These are phyloP conservation scores for Frankliniella intonsa DNA, from an alignment of 2,888 invertebrate species.

Conservation along the genomic window DNA sequence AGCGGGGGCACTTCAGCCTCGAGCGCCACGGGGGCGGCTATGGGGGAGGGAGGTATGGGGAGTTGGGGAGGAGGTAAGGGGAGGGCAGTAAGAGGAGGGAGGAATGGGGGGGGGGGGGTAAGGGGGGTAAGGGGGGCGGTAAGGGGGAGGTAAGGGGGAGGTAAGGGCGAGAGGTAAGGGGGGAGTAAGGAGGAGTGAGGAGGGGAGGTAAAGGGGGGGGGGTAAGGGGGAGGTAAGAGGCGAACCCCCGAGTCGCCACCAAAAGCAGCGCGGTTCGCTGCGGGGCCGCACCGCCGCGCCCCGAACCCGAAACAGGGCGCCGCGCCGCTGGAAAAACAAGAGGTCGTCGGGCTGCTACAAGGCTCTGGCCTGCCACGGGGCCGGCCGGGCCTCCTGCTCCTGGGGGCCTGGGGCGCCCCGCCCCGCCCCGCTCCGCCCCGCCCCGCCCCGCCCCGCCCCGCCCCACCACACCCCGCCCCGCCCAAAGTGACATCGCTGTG, in stretches of 20 bases:
- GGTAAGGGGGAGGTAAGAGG: no score
- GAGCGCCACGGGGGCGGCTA: conserved; percentile 49
- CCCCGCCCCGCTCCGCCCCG: no score
- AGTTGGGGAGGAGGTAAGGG: conserved; percentile 48
- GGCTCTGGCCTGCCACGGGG: no score
- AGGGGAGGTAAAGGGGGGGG: not conserved
- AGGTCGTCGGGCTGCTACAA: no score
- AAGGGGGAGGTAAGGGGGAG: not conserved
- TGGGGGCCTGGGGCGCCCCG: no score
- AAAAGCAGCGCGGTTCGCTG: no score
- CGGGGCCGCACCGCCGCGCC: not conserved
- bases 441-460: no score
- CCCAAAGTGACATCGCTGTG: no score
- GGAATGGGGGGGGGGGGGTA: conserved; percentile 62
- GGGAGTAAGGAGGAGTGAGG: not conserved
- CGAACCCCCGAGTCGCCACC: not conserved
- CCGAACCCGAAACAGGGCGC: no score
- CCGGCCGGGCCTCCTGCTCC: no score
- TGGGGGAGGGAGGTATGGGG: conserved; percentile 43
- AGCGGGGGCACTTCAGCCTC: not conserved
- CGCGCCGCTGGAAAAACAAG: not conserved
- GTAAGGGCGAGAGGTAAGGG: not conserved
- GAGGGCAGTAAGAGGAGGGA: no score
- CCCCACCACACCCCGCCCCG: no score
- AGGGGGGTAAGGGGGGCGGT: conserved; percentile 54